Conservation (phyloP, 2,113 vertebrate genomes). For the Ancistrus triradiatus region DNA sequence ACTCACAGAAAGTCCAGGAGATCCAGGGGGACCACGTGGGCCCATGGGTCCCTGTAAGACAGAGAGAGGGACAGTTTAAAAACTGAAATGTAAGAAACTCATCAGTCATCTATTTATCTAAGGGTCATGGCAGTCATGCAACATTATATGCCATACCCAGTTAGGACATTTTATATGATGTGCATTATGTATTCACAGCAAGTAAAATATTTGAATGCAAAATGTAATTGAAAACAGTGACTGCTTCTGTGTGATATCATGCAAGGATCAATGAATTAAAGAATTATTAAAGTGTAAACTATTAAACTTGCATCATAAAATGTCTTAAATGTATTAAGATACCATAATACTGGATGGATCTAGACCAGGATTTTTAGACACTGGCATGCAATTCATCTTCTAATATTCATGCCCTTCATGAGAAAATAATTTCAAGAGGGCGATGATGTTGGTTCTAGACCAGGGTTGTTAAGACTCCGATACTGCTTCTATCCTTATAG, state of each 20-base stretch:
- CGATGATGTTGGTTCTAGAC: too few species aligned
- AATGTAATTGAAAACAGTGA: not conserved
- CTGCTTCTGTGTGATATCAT: not conserved
- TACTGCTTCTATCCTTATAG: too few species aligned
- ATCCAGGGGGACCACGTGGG: slow-evolving; percentile 87
- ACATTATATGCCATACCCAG: not conserved
- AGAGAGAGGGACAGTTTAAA: slow-evolving; percentile 18
- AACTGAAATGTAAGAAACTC: slow-evolving; percentile 21
- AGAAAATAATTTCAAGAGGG: too few species aligned
- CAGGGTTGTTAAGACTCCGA: too few species aligned
- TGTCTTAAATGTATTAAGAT: too few species aligned
- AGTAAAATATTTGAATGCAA: not conserved
- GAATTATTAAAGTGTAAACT: not conserved
- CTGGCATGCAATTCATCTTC: too few species aligned
- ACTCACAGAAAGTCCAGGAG: slow-evolving; percentile 86
- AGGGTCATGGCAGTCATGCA: not conserved
- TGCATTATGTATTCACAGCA: too few species aligned
- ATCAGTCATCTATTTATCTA: not conserved
- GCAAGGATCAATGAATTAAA: not conserved
- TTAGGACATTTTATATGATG: too few species aligned
- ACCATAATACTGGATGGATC: too few species aligned
- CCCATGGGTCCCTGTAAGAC: slow-evolving; percentile 85
- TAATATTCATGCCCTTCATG: too few species aligned
- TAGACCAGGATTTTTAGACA: too few species aligned
- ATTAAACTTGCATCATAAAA: too few species aligned